Percentiles rank a stretch among this genome's conserved stretches.
Evolutionary conservation across 2,888 invertebrate genomes (phyloP).

Genomic region (Elysia crispata): DNA sequence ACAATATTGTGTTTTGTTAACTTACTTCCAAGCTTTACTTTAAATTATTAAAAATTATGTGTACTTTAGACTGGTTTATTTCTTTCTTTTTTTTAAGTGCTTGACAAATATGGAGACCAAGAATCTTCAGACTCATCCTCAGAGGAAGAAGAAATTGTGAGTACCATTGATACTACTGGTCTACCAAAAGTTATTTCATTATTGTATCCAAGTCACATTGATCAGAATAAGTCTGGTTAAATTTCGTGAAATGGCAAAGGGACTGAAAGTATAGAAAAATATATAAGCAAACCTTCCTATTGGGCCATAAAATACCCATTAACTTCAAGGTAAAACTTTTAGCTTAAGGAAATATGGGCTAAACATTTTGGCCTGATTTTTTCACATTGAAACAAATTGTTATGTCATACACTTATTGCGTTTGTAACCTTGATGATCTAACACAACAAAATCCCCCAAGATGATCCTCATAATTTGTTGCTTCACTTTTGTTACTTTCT

Average conservation of each 20-base stretch:
- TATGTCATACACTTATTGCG: too few species aligned
- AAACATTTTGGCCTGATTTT: too few species aligned
- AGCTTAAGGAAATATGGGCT: too few species aligned
- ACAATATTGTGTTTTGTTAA: too few species aligned
- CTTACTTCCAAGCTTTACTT: too few species aligned
- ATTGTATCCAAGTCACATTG: neutral
- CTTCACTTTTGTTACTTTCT: neutral
- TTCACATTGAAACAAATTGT: too few species aligned
- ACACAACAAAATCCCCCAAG: neutral
- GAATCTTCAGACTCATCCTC: conserved; percentile 43
- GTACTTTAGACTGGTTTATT: neutral
- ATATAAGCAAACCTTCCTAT: too few species aligned
- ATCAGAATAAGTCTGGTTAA: neutral
- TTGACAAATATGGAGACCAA: conserved; percentile 47
- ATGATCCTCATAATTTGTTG: neutral
- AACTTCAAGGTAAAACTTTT: too few species aligned
- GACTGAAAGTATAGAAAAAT: too few species aligned
- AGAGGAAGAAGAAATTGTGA: conserved; percentile 49
- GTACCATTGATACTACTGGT: neutral
- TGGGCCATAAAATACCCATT: too few species aligned
- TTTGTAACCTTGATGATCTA: neutral
- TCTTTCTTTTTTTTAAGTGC: conserved; percentile 42
- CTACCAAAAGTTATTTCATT: neutral
- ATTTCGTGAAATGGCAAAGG: neutral
- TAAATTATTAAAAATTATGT: too few species aligned